Evolutionary conservation across 2,797 vertebrate species (phyloP).

Genomic region (Lepus townsendii): DNA sequence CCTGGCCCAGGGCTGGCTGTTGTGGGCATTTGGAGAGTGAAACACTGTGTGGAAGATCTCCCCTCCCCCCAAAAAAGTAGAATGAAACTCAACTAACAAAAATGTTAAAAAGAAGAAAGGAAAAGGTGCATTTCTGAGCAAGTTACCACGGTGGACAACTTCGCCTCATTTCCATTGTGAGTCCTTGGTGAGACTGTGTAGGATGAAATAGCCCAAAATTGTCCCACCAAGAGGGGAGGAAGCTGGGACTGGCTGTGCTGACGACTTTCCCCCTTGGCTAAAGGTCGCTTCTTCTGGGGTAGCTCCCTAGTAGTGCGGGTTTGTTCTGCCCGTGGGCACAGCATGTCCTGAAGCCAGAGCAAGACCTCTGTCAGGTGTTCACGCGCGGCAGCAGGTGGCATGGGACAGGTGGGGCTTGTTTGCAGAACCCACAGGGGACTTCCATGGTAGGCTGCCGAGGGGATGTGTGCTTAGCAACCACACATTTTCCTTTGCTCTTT

Average conservation of each 20-base stretch:
- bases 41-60: no score
- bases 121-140: neutral
- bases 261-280: neutral
- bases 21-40: no score
- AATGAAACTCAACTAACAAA: no score
- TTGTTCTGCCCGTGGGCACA: neutral
- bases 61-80: no score
- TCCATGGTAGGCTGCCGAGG: neutral
- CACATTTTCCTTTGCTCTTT: neutral
- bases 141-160: neutral
- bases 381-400: neutral
- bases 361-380: neutral
- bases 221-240: neutral
- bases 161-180: neutral
- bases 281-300: no score
- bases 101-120: neutral
- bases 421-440: neutral
- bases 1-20: no score
- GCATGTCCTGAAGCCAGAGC: neutral
- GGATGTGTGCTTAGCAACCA: rapidly evolving
- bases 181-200: neutral
- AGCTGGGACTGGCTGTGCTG: neutral
- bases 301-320: neutral
- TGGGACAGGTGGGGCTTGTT: neutral
- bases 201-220: neutral